phyloP scores from a whole-genome alignment of 2,113 vertebrate species.

The Nesogale talazaci region DNA sequence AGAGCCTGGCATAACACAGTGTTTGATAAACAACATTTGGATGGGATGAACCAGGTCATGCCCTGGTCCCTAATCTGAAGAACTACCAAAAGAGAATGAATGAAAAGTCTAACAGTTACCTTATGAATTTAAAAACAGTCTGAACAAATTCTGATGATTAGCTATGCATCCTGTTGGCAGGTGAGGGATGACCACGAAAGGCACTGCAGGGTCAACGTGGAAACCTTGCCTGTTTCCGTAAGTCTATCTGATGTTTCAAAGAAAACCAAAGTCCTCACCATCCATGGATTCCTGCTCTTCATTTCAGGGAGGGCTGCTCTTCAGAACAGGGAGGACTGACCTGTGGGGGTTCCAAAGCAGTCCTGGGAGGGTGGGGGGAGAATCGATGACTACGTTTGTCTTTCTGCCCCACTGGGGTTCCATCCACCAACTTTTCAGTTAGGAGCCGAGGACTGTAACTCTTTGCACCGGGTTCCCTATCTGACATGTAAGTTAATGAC shows the following conservation, averaged over 20 bases:
- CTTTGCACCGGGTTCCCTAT: neutral
- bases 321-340: neutral
- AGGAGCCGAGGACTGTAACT: neutral
- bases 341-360: neutral
- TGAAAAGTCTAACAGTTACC: slow-evolving; percentile 19
- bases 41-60: neutral
- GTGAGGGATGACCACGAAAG: neutral
- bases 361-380: no score
- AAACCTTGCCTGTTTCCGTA: slow-evolving; percentile 51
- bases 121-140: neutral
- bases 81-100: slow-evolving; percentile 17
- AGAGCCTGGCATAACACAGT: neutral
- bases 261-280: neutral
- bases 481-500: neutral
- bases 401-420: no score
- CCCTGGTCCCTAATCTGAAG: slow-evolving; percentile 34
- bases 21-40: neutral
- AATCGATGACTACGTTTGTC: no score
- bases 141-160: slow-evolving; percentile 6
- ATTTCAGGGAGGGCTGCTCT: no score
- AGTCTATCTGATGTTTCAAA: neutral
- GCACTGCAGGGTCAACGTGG: slow-evolving; percentile 26
- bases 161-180: neutral
- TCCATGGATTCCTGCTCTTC: neutral
- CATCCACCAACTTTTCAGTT: neutral